Percentiles rank a stretch among this genome's conserved stretches.
These are phyloP conservation scores for Lingula anatina DNA, from an alignment of 2,888 invertebrate species.

Conservation along the genomic window DNA sequence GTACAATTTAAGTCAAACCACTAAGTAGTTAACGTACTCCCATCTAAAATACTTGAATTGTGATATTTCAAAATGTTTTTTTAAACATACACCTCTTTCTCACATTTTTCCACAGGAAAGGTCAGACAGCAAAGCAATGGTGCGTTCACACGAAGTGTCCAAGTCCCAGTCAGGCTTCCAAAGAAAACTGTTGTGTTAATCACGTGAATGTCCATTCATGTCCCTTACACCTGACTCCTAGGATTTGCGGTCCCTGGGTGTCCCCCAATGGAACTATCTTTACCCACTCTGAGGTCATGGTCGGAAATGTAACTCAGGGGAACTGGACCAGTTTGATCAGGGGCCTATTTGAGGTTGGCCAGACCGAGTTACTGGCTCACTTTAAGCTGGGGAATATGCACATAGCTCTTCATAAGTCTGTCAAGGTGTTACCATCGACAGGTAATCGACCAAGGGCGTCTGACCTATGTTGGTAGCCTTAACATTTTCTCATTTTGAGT, in stretches of 20 bases:
- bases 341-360: conserved; percentile 26
- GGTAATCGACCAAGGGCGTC: too few species aligned
- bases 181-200: conserved; percentile 33
- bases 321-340: conserved; percentile 28
- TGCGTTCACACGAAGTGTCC: conserved; percentile 33
- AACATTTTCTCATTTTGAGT: too few species aligned
- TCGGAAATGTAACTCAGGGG: conserved; percentile 20
- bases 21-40: too few species aligned
- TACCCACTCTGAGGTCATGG: conserved; percentile 31
- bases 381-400: conserved; percentile 35
- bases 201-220: conserved; percentile 34
- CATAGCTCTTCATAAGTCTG: conserved; percentile 22
- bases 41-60: too few species aligned
- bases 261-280: conserved; percentile 25
- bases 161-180: conserved; percentile 12
- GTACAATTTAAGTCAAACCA: too few species aligned
- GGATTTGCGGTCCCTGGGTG: conserved; percentile 42
- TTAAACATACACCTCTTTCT: too few species aligned
- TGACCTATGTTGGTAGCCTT: too few species aligned
- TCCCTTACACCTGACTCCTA: conserved; percentile 16
- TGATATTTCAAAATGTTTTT: too few species aligned
- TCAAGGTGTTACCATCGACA: conserved; percentile 28
- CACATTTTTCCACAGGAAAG: conserved; percentile 12
- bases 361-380: conserved; percentile 29
- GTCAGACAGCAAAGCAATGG: conserved; percentile 24